Conservation (phyloP, 2,888 invertebrate species). For the Elegia similella region DNA sequence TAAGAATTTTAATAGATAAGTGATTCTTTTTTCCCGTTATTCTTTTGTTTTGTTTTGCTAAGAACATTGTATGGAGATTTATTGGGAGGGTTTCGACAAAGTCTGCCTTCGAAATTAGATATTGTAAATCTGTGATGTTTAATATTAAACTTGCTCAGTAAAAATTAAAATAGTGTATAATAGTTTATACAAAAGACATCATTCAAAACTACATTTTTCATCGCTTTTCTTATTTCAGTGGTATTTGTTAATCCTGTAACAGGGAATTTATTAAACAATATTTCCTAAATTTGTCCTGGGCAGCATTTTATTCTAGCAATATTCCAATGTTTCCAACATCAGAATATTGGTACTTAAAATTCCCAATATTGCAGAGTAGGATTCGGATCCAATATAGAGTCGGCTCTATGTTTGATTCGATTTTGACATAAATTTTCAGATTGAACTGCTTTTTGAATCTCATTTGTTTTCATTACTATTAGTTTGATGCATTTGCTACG, state of each 20-base stretch:
- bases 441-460: conserved; percentile 11
- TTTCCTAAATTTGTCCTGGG: no score
- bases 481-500: conserved; percentile 12
- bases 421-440: background rate
- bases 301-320: no score
- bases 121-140: conserved; percentile 54
- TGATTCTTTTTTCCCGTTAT: conserved; percentile 35
- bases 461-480: conserved; percentile 13
- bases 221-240: background rate
- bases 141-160: conserved; percentile 68
- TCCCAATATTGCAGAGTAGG: no score
- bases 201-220: conserved; percentile 1
- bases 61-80: conserved; percentile 30
- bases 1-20: conserved; percentile 30
- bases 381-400: no score
- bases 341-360: no score
- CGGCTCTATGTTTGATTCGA: no score
- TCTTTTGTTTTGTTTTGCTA: conserved; percentile 33
- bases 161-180: conserved; percentile 54
- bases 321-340: no score
- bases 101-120: conserved; percentile 27
- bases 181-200: conserved; percentile 21
- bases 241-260: no score
- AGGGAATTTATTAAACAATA: no score
- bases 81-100: conserved; percentile 22